These are phyloP conservation scores for Thinocorus orbignyianus DNA, from an alignment of 2,113 vertebrate species.

Conservation along the genomic window DNA sequence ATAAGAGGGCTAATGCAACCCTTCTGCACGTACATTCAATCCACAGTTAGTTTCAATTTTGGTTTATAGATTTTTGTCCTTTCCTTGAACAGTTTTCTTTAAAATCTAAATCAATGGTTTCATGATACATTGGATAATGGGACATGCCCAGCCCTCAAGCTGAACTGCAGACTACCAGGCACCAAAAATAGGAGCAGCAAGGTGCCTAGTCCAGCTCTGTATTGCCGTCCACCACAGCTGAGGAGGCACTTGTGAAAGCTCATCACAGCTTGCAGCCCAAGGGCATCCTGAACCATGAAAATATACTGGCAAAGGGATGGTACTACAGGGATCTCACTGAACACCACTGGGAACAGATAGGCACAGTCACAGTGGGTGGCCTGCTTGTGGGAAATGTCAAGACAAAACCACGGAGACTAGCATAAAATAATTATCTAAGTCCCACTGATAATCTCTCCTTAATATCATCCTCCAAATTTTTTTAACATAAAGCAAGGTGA, in stretches of 20 bases:
- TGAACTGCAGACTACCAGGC: not conserved
- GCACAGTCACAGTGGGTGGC: not conserved
- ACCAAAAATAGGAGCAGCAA: not conserved
- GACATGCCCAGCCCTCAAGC: not conserved
- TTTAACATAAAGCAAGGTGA: not conserved
- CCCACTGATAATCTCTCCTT: not conserved
- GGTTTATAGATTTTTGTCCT: not conserved
- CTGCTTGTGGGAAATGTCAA: not conserved
- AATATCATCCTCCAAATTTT: not conserved
- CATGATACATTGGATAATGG: not conserved
- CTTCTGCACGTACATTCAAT: not conserved
- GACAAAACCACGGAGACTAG: not conserved
- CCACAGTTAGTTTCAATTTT: not conserved
- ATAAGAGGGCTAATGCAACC: not conserved
- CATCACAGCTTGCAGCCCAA: not conserved
- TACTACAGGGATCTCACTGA: not conserved
- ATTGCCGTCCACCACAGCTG: not conserved
- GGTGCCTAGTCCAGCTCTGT: not conserved
- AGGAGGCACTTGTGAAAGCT: not conserved
- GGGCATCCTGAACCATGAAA: not conserved
- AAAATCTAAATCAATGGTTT: not conserved
- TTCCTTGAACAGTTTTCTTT: not conserved
- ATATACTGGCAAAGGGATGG: not conserved
- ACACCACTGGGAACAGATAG: not conserved
- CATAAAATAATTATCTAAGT: not conserved